Base-by-base conservation (phyloP, 2,113 vertebrate genomes). In the Ondatra zibethicus region DNA sequence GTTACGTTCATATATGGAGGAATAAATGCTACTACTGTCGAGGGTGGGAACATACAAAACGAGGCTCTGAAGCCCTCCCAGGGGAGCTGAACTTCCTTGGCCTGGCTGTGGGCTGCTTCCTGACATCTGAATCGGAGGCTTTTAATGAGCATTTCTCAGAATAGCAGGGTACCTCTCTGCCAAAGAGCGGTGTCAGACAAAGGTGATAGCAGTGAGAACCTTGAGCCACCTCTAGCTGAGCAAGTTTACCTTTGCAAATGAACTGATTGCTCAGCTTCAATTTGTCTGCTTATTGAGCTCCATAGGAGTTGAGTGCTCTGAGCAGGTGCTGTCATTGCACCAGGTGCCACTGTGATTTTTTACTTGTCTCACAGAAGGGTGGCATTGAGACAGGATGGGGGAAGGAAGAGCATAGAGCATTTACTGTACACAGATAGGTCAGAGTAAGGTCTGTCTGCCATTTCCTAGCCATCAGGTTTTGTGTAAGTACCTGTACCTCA, bases 161-260 rank as follows among this genome's bases (percentile, higher is more conserved):
- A 68, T 1, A 55, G 29, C 91, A 87, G 92, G 92, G 58, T 42
- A 75, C 52, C 85, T 96, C 61, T 89, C 77, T 36, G 52, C 89
- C 80, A 27, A 0, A 0, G 52, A 87, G 91, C 50, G 1, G 66
- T 91, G 88, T 76, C 97, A 95, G 61, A 63, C 81, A 91, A 76
- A 93, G 91, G 95, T 84, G 80, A 89, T 52, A 88, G 87, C 77
- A 13, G 84, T 5, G 76, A 78, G 72, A 58, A 80, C 73, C 55
- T 23, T 29, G 66, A 82, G 47, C 61, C 89, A 10, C 96, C 63
- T 47, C 77, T 89, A 58, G 88, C 77, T 16, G 73, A 55, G 17
- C 10, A 10, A 84, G 80, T 96, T 95, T 95, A 55, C 66, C 65
- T 96, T 97, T 96, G 58, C 63, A 97, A 76, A 97, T 87, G 77